These are phyloP conservation scores for Ciconia maguari DNA, from an alignment of 2,113 vertebrate genomes.

Conservation along the genomic window DNA sequence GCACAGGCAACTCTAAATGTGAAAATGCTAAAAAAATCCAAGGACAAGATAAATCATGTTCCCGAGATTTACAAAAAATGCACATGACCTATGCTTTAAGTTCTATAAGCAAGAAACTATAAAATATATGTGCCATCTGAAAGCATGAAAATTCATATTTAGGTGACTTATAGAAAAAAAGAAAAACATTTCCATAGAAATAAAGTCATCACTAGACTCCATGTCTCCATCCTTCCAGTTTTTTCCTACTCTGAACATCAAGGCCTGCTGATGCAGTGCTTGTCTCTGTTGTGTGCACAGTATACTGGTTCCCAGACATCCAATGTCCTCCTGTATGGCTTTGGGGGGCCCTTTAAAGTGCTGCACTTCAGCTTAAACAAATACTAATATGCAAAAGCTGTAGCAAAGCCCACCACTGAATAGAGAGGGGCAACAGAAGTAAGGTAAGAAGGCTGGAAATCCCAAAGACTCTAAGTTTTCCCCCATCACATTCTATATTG, in stretches of 20 bases:
- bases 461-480: background rate
- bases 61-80: background rate
- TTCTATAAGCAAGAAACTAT: background rate
- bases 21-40: background rate
- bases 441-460: background rate
- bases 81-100: background rate
- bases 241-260: background rate
- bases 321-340: background rate
- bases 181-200: background rate
- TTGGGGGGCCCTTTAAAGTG: background rate
- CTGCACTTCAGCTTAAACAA: background rate
- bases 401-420: background rate
- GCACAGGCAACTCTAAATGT: background rate
- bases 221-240: background rate
- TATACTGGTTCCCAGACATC: background rate
- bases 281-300: background rate
- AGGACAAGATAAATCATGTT: background rate
- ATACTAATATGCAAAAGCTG: background rate
- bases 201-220: background rate
- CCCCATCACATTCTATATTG: background rate
- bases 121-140: background rate
- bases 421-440: background rate
- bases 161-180: background rate
- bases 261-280: background rate
- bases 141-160: background rate